A percentile compares a stretch with the other conserved stretches of the same genome.
These are phyloP conservation scores for Xenops minutus DNA, from an alignment of 2,797 vertebrate genomes.

Conservation along the genomic window DNA sequence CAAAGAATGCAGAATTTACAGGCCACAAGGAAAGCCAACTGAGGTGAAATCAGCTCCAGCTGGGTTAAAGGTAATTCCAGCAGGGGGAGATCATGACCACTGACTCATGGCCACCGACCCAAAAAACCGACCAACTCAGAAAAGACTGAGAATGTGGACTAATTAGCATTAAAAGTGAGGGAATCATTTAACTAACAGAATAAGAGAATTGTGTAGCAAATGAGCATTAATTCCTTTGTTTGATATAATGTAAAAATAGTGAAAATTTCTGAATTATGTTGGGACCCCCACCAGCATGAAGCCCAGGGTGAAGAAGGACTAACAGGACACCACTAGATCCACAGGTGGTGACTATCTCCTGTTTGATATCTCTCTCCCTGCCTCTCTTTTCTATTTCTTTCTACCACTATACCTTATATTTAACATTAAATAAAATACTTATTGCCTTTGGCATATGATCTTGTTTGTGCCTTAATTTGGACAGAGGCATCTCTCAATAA, in stretches of 20 bases:
- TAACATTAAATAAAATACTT: background rate
- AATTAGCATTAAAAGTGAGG: background rate
- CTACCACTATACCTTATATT: background rate
- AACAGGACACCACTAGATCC: background rate
- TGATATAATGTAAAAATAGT: background rate
- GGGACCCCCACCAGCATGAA: background rate
- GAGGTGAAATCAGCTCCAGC: background rate
- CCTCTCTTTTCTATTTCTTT: background rate
- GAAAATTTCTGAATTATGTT: background rate
- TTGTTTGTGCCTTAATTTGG: background rate
- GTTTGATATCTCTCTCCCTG: background rate
- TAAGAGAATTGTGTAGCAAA: background rate
- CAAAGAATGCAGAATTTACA: background rate
- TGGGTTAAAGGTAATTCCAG: fast-evolving
- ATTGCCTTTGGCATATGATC: background rate
- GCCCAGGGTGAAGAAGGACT: background rate
- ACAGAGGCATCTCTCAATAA: background rate
- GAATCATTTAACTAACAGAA: background rate
- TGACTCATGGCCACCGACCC: background rate
- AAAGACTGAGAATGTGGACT: background rate
- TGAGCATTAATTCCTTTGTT: background rate
- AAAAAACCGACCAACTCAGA: background rate
- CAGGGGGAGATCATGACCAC: background rate
- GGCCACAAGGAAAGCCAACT: background rate
- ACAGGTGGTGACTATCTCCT: background rate